A percentile compares a stretch with the other conserved stretches of the same genome.
These are phyloP conservation scores for Hippocampus comes DNA, from an alignment of 2,113 vertebrate species.

Conservation along the genomic window DNA sequence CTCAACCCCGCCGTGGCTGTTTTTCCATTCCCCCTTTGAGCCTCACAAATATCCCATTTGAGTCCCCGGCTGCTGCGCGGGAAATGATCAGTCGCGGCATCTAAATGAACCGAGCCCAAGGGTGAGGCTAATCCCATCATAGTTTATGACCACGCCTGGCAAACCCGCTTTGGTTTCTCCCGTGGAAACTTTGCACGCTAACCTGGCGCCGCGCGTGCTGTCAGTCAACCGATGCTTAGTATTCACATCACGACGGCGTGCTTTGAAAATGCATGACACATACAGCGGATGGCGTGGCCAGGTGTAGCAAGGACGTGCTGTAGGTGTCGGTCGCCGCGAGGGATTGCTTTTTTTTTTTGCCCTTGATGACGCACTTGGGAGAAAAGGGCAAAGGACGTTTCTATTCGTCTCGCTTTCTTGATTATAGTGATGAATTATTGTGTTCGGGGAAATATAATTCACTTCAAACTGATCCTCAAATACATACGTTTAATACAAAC, in stretches of 20 bases:
- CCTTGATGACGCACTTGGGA: constrained; percentile 55
- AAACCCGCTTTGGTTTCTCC: constrained; percentile 8
- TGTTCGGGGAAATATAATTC: neutral
- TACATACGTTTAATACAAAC: no score
- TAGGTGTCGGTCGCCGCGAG: constrained; percentile 55
- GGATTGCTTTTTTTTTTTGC: constrained; percentile 54
- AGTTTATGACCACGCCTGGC: constrained; percentile 3
- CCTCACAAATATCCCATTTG: constrained; percentile 9
- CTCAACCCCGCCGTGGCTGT: neutral
- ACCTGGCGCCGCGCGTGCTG: constrained; percentile 3
- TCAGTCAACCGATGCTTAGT: constrained; percentile 41
- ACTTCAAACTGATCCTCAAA: neutral
- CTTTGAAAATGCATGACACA: constrained; percentile 63
- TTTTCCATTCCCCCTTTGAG: constrained; percentile 20
- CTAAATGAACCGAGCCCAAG: constrained; percentile 11
- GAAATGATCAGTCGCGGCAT: constrained; percentile 1
- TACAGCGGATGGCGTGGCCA: constrained; percentile 17
- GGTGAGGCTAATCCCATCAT: constrained; percentile 10
- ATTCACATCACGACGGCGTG: constrained; percentile 59
- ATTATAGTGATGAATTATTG: neutral
- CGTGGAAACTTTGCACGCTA: neutral
- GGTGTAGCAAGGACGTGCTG: constrained; percentile 50
- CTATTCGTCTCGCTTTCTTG: neutral
- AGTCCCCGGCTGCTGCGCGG: neutral
- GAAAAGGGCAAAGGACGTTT: constrained; percentile 19